Evolutionary conservation across 2,888 invertebrate genomes (phyloP), one percentile per base, ranked within the genome.

Genomic region (Leptura quadrifasciata): DNA sequence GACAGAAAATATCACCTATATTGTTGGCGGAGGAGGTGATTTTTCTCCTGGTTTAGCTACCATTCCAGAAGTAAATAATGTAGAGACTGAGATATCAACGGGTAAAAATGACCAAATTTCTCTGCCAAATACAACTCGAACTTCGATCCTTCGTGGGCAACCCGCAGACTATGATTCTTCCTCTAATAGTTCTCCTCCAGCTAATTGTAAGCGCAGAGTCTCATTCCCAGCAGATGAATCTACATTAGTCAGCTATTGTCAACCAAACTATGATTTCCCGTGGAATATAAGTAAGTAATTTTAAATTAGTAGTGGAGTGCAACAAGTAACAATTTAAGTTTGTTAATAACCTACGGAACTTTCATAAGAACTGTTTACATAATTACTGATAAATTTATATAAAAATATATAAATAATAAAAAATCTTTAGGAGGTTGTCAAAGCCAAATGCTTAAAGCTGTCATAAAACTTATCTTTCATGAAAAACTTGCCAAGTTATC

Each of bases 241-340:
- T 1, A 74, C 77, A 35, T 73, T 86, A 17, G 82, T 84, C 21
- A 84, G 79, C 67, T 86, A 84, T 64, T 80, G 81, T 65, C 84
- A 86, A 78, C 84, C 86, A 10, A 84, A 85, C 64, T 78, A 80
- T 60, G 69, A 75, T 47, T 75, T 57, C 64, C 80, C 79, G n/a
- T 83, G 84, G 84, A 79, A 76, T 18, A 85, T 86, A 65, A 78
- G 85, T 86, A 79, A 83, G 83, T 80, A n/a, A 1, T n/a, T 15
- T 47, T 5, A 4, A 47, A 17, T 47, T 47, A 39, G 39, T 47
- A 47, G 5, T 39, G 12, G 8, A 31, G 8, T 31, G 6, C n/a
- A n/a, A n/a, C n/a, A n/a, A n/a, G n/a, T n/a, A n/a, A n/a, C n/a
- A n/a, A n/a, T n/a, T n/a, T n/a, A n/a, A n/a, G n/a, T n/a, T n/a